Evolutionary conservation across 2,113 vertebrate species (phyloP), one percentile per base, ranked within the genome.

Genomic region (Callionymus lyra): DNA sequence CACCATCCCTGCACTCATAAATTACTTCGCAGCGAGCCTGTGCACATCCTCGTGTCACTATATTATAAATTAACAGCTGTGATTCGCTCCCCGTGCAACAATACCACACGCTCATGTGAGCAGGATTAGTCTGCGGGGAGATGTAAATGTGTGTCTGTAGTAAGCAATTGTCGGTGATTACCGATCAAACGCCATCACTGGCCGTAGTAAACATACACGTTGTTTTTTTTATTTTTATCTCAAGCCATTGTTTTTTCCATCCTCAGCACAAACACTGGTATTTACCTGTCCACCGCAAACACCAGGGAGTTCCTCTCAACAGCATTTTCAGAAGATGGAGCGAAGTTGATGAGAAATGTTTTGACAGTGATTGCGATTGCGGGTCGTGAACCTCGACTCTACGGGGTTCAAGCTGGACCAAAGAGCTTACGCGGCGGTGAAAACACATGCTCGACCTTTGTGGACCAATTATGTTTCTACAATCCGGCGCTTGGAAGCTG

Each of bases 11-110:
- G 10, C 33, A 56, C 50, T 55, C 71, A 64, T 65, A 54, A 68
- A 72, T 65, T 53, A 71, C 59, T 66, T 70, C 72, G 56, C 44
- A 2, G 58, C 31, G 57, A 70, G 66, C 80, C 53, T 68, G 57
- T 50, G 70, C 38, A 47, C 41, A 19, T 68, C 57, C 33, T 8
- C 3, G 34, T 72, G 65, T 75, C 69, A 56, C 44, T 9, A 17
- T 34, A 63, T 65, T 65, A 70, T 70, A 69, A 68, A 64, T 55
- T 62, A 73, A 71, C 77, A 73, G 47, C 66, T 67, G 64, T 21
- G 54, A 50, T 50, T 53, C 40, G 34, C 31, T 43, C 41, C 47
- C 16, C 14, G 34, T 45, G 14, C 36, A 15, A 38, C 41, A 55
- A 50, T 31, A 3, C 39, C 38, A 11, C 9, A 9, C 6, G 3